Percentiles rank a stretch among this genome's conserved stretches.
phyloP scores from a whole-genome alignment of 2,888 invertebrate genomes.

The Drosophila falleni region DNA sequence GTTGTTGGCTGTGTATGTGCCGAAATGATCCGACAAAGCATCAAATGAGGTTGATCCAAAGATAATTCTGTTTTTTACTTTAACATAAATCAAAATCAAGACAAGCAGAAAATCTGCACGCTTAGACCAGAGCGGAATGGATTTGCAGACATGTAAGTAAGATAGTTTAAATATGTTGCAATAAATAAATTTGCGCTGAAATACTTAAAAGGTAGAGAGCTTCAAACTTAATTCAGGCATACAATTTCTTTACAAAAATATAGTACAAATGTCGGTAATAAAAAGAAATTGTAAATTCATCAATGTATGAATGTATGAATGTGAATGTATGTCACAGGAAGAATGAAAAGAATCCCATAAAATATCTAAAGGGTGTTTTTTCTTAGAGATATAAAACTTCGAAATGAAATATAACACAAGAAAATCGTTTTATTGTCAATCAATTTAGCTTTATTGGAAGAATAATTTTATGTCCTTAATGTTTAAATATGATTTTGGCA shows the following conservation, averaged over 20 bases:
- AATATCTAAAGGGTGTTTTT: too few relatives aligned
- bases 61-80: slow-evolving; percentile 50
- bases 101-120: slow-evolving; percentile 58
- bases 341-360: too few relatives aligned
- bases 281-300: slow-evolving; percentile 1
- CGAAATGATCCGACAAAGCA: slow-evolving; percentile 80
- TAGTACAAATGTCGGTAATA: slow-evolving; percentile 9
- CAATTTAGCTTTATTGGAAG: too few relatives aligned
- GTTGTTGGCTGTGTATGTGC: slow-evolving; percentile 43
- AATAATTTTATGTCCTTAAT: too few relatives aligned
- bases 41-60: slow-evolving; percentile 60
- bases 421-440: too few relatives aligned
- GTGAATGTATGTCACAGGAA: too few relatives aligned
- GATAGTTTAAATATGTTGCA: slow-evolving; percentile 66
- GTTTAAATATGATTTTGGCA: too few relatives aligned
- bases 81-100: slow-evolving; percentile 79
- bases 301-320: too few relatives aligned
- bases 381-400: too few relatives aligned
- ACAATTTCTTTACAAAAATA: slow-evolving; percentile 33
- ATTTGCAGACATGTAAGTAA: slow-evolving; percentile 67
- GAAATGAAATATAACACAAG: too few relatives aligned
- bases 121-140: slow-evolving; percentile 40
- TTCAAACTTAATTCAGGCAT: slow-evolving; percentile 35
- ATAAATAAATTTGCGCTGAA: slow-evolving; percentile 65
- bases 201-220: slow-evolving; percentile 42